Base-by-base conservation (phyloP, 2,888 invertebrate species). In the Tricholauxania praeusta region DNA sequence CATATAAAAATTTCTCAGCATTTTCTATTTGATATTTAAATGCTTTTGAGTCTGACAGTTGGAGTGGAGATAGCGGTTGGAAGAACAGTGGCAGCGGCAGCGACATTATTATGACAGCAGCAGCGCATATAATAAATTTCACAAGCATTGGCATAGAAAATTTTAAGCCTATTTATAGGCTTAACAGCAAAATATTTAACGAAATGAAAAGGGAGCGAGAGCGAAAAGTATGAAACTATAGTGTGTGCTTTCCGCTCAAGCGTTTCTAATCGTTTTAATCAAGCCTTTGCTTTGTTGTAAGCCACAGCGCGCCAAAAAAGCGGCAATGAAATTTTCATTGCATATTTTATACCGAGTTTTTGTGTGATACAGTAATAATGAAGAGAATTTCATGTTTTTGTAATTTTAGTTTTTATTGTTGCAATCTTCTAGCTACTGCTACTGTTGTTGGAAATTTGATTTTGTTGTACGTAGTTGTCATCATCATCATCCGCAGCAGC, bases 151-250 rank as follows among this genome's bases (percentile, higher is more conserved):
- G 79, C 82, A 83, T 82, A 83, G 85, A 84, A 84, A 83, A 85
- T 85, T 82, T 79, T 85, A 84, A 84, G 84, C 84, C 82, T 84
- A 82, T 84, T 84, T 83, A 82, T 84, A 81, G 82, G 84, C 85
- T 85, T 83, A 85, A 80, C 47, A 10, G 63, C 17, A 17, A 80
- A 79, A 64, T 70, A 75, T 65, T 55, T 72, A 75, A 69, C 65
- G 64, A 73, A 78, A 73, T 72, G 70, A 72, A 60, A 12, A 60
- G 0, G 8, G 12, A 3, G 12, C 32, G 1, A 28, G 10, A 60
- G 15, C 4, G 57, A 22, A 28, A 28, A 28, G 57, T 12, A 28
- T 57, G 57, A 7, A 28, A 28, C 22, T 22, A 57, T 22, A 22
- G 19, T 57, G 57, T 14, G 28, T 10, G 12, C 19, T 12, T 57